Percentiles rank a stretch among this genome's conserved stretches.
These are phyloP conservation scores for Schizotus pectinicornis DNA, from an alignment of 2,888 invertebrate species.

Conservation along the genomic window DNA sequence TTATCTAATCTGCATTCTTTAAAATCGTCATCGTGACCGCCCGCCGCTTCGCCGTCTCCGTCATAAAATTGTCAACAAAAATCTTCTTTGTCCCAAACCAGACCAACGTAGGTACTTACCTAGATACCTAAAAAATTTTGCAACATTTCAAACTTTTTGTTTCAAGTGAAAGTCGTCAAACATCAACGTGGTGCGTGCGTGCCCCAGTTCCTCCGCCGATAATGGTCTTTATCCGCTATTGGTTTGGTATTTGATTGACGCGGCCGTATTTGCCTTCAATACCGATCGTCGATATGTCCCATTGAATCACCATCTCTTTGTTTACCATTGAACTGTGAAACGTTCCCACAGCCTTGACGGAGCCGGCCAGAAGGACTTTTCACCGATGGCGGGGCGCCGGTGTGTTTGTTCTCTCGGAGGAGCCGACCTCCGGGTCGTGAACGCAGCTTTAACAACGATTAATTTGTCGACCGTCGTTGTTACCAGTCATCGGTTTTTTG, in stretches of 20 bases:
- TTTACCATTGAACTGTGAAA: slow-evolving; percentile 44
- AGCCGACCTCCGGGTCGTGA: background rate
- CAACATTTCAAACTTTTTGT: background rate
- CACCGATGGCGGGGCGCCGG: slow-evolving; percentile 14
- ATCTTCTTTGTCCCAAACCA: too few relatives aligned
- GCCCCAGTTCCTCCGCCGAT: background rate
- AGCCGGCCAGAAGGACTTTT: slow-evolving; percentile 25
- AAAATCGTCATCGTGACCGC: too few relatives aligned
- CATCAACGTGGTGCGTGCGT: background rate
- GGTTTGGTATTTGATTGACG: background rate
- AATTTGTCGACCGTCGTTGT: too few relatives aligned
- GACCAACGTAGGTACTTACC: background rate
- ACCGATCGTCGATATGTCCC: slow-evolving; percentile 1
- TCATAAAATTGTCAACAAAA: too few relatives aligned
- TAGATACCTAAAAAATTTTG: too few relatives aligned
- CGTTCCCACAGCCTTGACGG: slow-evolving; percentile 45
- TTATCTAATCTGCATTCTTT: slow-evolving; percentile 2
- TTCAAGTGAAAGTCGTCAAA: too few relatives aligned
- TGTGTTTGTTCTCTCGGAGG: slow-evolving; percentile 16
- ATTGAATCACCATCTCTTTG: slow-evolving; percentile 43
- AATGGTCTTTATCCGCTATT: background rate
- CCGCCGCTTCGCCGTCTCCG: too few relatives aligned
- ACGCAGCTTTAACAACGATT: too few relatives aligned
- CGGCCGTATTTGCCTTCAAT: slow-evolving; percentile 10
- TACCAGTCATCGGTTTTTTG: too few relatives aligned